Conservation (phyloP, 1,140 invertebrate species). For the Ostrea edulis region DNA sequence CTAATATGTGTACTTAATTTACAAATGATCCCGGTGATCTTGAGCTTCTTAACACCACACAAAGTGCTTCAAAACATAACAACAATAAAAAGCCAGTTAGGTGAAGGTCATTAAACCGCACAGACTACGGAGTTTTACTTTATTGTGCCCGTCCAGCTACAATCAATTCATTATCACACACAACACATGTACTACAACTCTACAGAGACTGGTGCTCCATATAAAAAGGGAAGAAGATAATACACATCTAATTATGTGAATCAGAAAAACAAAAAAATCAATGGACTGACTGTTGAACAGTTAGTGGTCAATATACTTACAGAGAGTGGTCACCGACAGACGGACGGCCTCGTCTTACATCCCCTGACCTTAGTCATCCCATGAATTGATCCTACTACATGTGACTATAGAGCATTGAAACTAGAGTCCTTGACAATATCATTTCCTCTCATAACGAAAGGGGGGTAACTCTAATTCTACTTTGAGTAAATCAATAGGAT, state of each 20-base stretch:
- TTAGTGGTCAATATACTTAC: constrained; percentile 20
- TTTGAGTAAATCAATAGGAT: background rate
- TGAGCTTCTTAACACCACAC: background rate
- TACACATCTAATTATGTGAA: background rate
- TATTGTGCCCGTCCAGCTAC: background rate
- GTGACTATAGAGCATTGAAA: background rate
- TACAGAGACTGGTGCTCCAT: background rate
- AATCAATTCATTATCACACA: background rate
- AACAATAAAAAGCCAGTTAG: background rate
- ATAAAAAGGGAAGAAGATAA: background rate
- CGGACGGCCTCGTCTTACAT: background rate
- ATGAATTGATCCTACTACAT: constrained; percentile 1
- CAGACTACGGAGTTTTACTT: background rate
- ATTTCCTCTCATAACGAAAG: constrained; percentile 6
- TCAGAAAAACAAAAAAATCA: background rate
- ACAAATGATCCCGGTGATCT: background rate
- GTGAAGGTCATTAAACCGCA: background rate
- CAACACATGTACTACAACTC: background rate
- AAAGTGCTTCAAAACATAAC: background rate
- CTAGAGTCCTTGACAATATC: background rate
- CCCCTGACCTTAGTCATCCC: constrained; percentile 16
- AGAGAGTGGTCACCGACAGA: background rate
- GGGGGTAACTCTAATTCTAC: constrained; percentile 8
- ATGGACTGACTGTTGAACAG: background rate
- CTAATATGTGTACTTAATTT: background rate